phyloP scores from a whole-genome alignment of 2,113 vertebrate species.

The Hassar affinis region DNA sequence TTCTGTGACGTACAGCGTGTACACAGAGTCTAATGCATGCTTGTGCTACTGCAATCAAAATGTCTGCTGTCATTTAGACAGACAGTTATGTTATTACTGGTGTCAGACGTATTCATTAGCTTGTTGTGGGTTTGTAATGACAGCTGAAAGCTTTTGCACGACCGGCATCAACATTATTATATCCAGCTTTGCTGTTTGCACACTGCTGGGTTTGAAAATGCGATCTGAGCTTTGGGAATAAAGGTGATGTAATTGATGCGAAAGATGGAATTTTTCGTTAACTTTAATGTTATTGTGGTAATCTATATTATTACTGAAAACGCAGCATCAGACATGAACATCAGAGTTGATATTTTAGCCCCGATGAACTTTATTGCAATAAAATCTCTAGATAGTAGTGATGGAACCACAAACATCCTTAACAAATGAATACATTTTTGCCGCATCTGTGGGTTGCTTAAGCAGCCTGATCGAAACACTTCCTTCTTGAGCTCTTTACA shows the following conservation, averaged over 20 bases:
- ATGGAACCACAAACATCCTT: background rate
- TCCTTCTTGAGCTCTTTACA: background rate
- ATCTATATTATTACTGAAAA: background rate
- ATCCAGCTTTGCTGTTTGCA: background rate
- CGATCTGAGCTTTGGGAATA: constrained; percentile 7
- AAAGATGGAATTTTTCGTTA: background rate
- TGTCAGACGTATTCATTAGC: background rate
- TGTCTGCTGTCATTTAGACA: background rate
- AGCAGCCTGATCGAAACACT: background rate
- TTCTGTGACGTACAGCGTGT: too few species aligned
- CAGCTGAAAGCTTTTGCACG: background rate
- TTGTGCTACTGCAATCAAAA: background rate
- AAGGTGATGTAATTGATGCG: background rate
- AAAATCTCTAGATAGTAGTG: background rate
- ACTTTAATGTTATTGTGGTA: background rate
- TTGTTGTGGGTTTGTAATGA: constrained; percentile 8
- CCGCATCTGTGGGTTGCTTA: background rate
- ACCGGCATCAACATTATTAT: background rate
- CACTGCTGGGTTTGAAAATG: constrained; percentile 3
- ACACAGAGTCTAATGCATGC: background rate
- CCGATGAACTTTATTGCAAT: background rate
- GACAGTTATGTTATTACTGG: constrained; percentile 2
- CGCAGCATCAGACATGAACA: background rate
- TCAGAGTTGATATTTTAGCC: background rate
- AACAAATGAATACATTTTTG: background rate